Conservation (phyloP, 2,113 vertebrate genomes). For the Dolichotis patagonum region DNA sequence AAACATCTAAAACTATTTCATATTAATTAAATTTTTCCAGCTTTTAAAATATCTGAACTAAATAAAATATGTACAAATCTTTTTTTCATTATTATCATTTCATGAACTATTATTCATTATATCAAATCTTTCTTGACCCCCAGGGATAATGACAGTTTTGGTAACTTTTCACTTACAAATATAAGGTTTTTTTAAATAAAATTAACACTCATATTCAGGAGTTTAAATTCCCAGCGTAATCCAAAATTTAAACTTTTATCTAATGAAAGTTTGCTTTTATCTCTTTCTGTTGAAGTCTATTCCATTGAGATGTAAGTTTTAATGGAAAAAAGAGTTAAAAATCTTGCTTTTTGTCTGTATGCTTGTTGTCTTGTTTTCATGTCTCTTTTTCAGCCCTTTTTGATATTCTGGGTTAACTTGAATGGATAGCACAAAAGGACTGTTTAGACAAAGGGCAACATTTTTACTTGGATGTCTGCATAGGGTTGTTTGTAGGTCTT, state of each 20-base stretch:
- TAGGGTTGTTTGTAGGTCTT: not conserved
- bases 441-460: not conserved
- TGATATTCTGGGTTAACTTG: not conserved
- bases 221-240: not conserved
- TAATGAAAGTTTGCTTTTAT: not conserved
- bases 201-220: not conserved
- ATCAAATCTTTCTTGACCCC: not conserved
- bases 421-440: not conserved
- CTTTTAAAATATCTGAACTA: conserved; percentile 40
- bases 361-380: not conserved
- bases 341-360: not conserved
- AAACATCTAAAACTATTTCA: not conserved
- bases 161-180: not conserved
- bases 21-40: not conserved
- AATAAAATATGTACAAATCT: not conserved
- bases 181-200: not conserved
- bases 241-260: not conserved
- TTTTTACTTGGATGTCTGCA: not conserved
- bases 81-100: not conserved
- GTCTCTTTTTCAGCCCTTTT: not conserved
- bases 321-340: not conserved
- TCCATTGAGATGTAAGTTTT: too few species aligned
- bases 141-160: not conserved
- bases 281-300: not conserved
- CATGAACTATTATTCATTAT: not conserved